Evolutionary conservation across 1,140 invertebrate species (phyloP), one percentile per base, ranked within the genome.

Genomic region (Drosophila fuyamai): DNA sequence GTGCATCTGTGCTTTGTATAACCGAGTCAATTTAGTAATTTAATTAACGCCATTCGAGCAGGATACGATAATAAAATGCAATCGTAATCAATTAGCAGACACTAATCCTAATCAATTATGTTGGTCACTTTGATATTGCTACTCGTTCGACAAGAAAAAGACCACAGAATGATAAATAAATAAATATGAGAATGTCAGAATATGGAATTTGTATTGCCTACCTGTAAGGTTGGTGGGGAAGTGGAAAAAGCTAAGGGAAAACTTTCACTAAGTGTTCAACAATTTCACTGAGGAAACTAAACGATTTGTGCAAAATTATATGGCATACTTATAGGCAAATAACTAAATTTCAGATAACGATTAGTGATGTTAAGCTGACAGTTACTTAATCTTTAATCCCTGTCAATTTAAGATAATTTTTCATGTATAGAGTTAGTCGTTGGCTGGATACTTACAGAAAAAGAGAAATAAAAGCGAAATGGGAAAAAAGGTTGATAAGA

Each of bases 21-120:
- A 88, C 84, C 83, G 76, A 88, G 83, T 88, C 83, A 88, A 86
- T 83, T 88, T 88, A 88, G 83, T 89, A 89, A 71, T 77, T 73
- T 80, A 83, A 88, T 79, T 83, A 89, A 89, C 72, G 74, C 75
- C 61, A 35, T 78, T 58, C 71, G 53, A 60, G 66, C 48, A 53
- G 38, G 50, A 77, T 75, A 55, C 47, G 66, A 71, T 66, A 44
- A 75, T 46, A 41, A 18, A 74, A 44, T 53, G 46, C 53, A 32
- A 50, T 63, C 60, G 54, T 76, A 83, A 76, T 68, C 83, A 76
- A 62, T 82, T 88, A 74, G 72, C 70, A 48, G 83, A 76, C 76
- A 88, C 84, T 86, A 85, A 85, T 85, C 65, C 75, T 73, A 76
- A 79, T 79, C 63, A 82, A 70, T 70, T 59, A 79, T 76, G 50